Base-by-base conservation (phyloP, 1,140 invertebrate species). In the Drosophila pandora region DNA sequence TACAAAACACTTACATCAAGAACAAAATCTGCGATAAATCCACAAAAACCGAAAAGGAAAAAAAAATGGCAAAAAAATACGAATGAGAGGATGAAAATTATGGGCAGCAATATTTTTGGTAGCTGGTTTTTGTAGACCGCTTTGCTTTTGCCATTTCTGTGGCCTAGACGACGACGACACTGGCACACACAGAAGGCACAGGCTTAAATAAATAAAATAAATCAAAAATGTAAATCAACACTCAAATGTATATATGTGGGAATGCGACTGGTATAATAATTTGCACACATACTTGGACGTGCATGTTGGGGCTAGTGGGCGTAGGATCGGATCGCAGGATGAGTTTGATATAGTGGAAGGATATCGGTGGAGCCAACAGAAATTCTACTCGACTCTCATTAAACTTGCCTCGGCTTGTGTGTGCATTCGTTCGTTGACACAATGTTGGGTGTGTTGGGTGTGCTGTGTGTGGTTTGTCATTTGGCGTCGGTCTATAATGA, bases 141-240 rank as follows among this genome's bases (percentile, higher is more conserved):
- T 73, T 63, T 55, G 34, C 34, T 43, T 23, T 10, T 56, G 58
- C 41, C 59, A 70, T 71, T 73, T 76, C 55, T 70, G 78, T 57
- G 71, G 77, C 71, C 63, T 63, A 77, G 75, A 78, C 67, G 54
- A 64, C 67, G 54, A 64, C 75, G 70, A 74, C 43, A 25, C 30
- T 55, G 55, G 5, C 23, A 10, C 61, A 68, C 32, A 30, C 70
- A 79, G n/a, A 56, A 78, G 69, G 70, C 73, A 55, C 28, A 45
- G 61, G 82, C 82, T 88, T 76, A 87, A 82, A 87, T 87, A 87
- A 88, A 87, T 88, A 87, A 87, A 88, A 87, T 87, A 87, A 87
- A 87, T 87, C 78, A 87, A 87, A 87, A 88, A 88, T 87, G 82
- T 88, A 87, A 87, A 87, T 88, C 82, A 82, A 85, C 76, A 85